Conservation (phyloP, 2,797 vertebrate genomes). For the Falco rusticolus region DNA sequence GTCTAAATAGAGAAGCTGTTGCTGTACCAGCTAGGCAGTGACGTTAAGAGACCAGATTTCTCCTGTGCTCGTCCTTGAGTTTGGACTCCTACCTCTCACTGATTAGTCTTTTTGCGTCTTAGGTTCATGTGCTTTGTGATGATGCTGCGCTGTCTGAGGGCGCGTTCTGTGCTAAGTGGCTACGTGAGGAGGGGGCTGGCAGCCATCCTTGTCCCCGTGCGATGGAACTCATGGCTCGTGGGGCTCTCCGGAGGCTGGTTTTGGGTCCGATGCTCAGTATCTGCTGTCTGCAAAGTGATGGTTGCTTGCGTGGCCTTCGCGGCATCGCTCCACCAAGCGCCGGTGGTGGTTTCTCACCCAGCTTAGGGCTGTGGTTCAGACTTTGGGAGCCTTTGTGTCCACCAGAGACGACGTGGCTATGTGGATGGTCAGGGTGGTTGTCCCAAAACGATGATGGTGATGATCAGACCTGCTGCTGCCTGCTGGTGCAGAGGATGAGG, state of each 20-base stretch:
- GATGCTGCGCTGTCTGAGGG: not conserved
- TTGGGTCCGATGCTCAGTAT: not conserved
- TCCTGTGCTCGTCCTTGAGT: accelerated
- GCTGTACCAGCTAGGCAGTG: accelerated
- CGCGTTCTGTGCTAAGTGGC: accelerated
- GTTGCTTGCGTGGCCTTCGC: not conserved
- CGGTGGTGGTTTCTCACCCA: accelerated
- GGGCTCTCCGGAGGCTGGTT: not conserved
- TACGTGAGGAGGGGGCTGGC: not conserved
- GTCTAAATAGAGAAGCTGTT: not conserved
- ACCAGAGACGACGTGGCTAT: not conserved
- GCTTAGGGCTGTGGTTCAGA: not conserved
- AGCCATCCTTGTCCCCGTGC: not conserved
- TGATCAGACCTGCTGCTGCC: not conserved
- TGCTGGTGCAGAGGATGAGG: not conserved
- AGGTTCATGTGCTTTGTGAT: not conserved
- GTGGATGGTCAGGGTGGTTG: not conserved
- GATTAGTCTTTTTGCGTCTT: not conserved
- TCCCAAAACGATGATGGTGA: not conserved
- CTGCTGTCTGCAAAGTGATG: not conserved
- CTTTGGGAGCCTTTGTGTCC: not conserved
- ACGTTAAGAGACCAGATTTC: not conserved
- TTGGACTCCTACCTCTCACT: not conserved
- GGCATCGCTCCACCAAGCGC: not conserved
- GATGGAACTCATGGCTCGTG: not conserved